Evolutionary conservation across 2,113 vertebrate species (phyloP), one percentile per base, ranked within the genome.

Genomic region (Phalacrocorax brasilianus): DNA sequence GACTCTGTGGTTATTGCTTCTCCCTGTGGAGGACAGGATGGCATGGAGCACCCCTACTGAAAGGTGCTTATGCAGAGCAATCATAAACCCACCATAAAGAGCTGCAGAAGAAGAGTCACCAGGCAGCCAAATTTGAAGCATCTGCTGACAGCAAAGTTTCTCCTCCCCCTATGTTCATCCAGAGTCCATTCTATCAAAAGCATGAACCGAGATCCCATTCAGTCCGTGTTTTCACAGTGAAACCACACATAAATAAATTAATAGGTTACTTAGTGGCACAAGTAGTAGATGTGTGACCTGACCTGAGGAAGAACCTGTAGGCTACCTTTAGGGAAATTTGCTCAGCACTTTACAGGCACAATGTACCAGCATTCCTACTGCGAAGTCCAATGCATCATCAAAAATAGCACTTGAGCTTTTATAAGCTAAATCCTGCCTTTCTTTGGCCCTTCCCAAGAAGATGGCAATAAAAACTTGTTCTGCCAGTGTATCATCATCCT

Each of bases 331-430:
- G 21, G 21, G 40, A 59, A 56, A 71, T 53, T 4, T 50, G 28
- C 35, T 68, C 58, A n/a, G 22, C 8, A 7, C 27, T 23, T 49
- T 10, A 52, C 4, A 40, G 65, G 52, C 30, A 44, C 55, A 53
- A 17, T 0, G 0, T 16, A 63, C n/a, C 7, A 5, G 30, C 53
- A 40, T 59, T 65, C 47, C 52, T 30, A 59, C 14, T 1, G 2
- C 5, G 7, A 72, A 52, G 19, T 32, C 30, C 19, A n/a, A 50
- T 0, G 1, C 5, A 26, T 20, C 2, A 6, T 42, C 65, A 85
- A 40, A 87, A 67, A 14, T 10, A 55, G 61, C 26, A 70, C 42
- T 53, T 0, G 0, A 72, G 63, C 16, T 56, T 49, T 52, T 33
- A 14, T 18, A 86, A 91, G 22, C n/a, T 28, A 93, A 79, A 59